Evolutionary conservation across 2,888 invertebrate genomes (phyloP).

Genomic region (Hirtodrosophila histrioides): DNA sequence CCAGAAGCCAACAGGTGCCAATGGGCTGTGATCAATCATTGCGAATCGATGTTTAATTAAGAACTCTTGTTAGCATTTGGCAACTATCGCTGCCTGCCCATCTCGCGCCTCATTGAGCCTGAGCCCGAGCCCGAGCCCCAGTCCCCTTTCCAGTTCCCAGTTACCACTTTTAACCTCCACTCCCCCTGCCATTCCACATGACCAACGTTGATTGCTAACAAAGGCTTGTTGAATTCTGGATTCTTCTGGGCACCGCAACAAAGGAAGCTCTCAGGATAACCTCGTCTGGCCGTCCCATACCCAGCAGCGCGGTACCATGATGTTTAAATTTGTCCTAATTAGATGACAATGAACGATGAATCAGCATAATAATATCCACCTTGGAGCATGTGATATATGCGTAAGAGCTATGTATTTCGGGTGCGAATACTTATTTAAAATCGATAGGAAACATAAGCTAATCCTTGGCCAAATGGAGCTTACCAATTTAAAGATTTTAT

Average conservation of each 20-base stretch:
- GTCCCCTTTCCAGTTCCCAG: constrained; percentile 1
- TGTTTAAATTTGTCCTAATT: constrained; percentile 84
- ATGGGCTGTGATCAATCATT: constrained; percentile 83
- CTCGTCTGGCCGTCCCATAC: constrained; percentile 19
- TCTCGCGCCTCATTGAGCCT: constrained; percentile 47
- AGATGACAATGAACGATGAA: constrained; percentile 82
- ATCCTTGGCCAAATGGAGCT: too few relatives aligned
- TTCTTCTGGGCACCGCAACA: constrained; percentile 49
- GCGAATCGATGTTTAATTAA: constrained; percentile 84
- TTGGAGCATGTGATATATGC: neutral
- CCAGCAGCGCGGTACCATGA: constrained; percentile 56
- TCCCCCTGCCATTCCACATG: constrained; percentile 41
- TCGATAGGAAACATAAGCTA: too few relatives aligned
- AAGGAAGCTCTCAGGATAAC: constrained; percentile 40
- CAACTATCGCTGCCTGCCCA: constrained; percentile 68
- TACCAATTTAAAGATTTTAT: too few relatives aligned
- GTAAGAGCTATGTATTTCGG: neutral
- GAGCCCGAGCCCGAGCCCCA: constrained; percentile 30
- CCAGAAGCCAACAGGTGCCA: constrained; percentile 85
- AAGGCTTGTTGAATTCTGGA: constrained; percentile 62
- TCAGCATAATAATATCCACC: constrained; percentile 55
- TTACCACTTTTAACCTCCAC: constrained; percentile 3
- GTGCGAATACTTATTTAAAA: neutral
- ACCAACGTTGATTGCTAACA: constrained; percentile 67
- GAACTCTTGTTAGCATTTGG: constrained; percentile 84